These are phyloP conservation scores for Eucidaris tribuloides DNA, from an alignment of 35 echinoderm and acorn worm species.

Conservation along the genomic window DNA sequence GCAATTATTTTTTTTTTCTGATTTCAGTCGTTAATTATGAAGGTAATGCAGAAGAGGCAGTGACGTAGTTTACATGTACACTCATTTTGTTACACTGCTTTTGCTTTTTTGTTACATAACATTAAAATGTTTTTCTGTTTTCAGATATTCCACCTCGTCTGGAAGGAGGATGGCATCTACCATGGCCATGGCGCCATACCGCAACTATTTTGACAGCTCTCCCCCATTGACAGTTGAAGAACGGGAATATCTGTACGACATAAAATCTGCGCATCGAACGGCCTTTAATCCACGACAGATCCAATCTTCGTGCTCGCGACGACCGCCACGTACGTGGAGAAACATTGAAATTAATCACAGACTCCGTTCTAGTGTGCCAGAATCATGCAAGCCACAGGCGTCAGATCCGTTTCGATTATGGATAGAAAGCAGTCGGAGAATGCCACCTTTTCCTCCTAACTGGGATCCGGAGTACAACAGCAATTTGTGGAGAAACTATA, in stretches of 20 bases:
- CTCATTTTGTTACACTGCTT: no score
- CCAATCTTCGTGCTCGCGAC: constrained; percentile 27
- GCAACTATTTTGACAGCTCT: constrained; percentile 55
- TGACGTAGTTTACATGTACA: no score
- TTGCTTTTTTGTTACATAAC: no score
- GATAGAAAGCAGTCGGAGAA: constrained; percentile 64
- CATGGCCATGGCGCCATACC: background rate
- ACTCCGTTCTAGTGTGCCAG: constrained; percentile 53
- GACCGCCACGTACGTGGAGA: constrained; percentile 41
- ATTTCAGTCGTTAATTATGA: no score
- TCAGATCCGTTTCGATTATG: constrained; percentile 72
- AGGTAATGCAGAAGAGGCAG: no score
- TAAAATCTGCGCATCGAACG: constrained; percentile 2
- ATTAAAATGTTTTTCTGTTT: no score
- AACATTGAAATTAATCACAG: constrained; percentile 83
- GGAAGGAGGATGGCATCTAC: constrained; percentile 14
- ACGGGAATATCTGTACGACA: constrained; percentile 59
- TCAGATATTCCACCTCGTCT: no score
- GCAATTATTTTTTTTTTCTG: no score
- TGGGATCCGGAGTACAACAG: constrained; percentile 93
- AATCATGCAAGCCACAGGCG: constrained; percentile 57
- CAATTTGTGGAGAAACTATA: constrained; percentile 94
- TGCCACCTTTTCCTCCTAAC: constrained; percentile 70
- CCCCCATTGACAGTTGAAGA: constrained; percentile 51
- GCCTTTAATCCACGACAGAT: constrained; percentile 74